Evolutionary conservation across 2,888 invertebrate species (phyloP).

Genomic region (Chrysolina haemoptera): DNA sequence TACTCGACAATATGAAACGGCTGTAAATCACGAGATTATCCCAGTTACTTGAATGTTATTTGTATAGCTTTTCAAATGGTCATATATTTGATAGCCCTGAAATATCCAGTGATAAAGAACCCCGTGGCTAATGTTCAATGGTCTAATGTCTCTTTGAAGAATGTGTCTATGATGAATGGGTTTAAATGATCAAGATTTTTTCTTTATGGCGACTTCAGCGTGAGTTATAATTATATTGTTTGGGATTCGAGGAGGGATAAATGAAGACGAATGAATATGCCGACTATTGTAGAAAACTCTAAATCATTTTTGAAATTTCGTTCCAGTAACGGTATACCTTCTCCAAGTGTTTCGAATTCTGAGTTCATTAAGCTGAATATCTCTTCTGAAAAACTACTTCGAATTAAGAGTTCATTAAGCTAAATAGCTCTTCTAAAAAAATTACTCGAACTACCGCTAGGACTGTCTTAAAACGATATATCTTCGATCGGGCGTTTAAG

Average conservation of each 20-base stretch:
- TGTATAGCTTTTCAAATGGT: constrained; percentile 26
- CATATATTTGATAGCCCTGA: constrained; percentile 2
- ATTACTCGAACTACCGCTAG: too few relatives aligned
- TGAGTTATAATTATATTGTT: neutral
- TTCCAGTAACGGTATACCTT: neutral
- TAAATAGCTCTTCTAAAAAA: too few relatives aligned
- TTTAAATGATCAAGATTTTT: neutral
- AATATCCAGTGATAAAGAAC: constrained; percentile 6
- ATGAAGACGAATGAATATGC: neutral
- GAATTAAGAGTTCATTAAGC: too few relatives aligned
- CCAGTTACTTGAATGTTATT: constrained; percentile 24
- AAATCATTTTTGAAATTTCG: neutral
- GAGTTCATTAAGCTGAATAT: too few relatives aligned
- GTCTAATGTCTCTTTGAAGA: neutral
- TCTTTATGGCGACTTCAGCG: neutral
- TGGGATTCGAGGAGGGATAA: neutral
- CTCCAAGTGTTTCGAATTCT: too few relatives aligned
- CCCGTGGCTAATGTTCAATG: constrained; percentile 11
- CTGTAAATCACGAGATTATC: constrained; percentile 28
- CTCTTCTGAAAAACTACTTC: too few relatives aligned
- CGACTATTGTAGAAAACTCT: neutral
- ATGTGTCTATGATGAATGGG: neutral
- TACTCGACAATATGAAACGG: constrained; percentile 12
- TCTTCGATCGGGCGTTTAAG: too few relatives aligned
- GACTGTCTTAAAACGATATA: too few relatives aligned